Conservation (phyloP, 2,888 invertebrate genomes). For the Pammene aurita region DNA sequence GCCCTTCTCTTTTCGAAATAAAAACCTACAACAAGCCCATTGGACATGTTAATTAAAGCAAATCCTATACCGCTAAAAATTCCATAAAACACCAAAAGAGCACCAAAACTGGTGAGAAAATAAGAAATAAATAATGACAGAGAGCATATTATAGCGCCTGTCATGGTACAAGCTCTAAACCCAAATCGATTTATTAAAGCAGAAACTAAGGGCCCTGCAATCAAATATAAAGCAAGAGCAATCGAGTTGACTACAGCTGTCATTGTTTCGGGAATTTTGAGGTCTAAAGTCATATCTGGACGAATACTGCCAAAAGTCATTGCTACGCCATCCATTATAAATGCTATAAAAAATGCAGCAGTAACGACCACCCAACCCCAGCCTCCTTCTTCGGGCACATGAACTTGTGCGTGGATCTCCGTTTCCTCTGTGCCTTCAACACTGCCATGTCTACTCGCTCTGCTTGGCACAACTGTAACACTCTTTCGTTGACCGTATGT, state of each 20-base stretch:
- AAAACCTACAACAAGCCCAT: conserved; percentile 72
- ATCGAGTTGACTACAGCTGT: conserved; percentile 70
- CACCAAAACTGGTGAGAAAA: conserved; percentile 58
- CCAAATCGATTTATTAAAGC: conserved; percentile 76
- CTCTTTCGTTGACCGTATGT: conserved; percentile 54
- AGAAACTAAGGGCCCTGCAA: conserved; percentile 66
- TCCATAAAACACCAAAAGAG: conserved; percentile 67
- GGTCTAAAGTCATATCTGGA: conserved; percentile 61
- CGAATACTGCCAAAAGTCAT: conserved; percentile 72
- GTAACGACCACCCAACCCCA: conserved; percentile 77
- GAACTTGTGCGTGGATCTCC: conserved; percentile 74
- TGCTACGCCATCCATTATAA: conserved; percentile 67
- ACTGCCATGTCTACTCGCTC: conserved; percentile 57
- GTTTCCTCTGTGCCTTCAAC: conserved; percentile 70
- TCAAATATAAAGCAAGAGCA: conserved; percentile 67
- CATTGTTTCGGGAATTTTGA: conserved; percentile 57
- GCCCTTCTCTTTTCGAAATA: conserved; percentile 74
- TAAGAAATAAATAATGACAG: conserved; percentile 63
- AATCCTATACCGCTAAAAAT: conserved; percentile 66
- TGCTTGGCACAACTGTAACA: conserved; percentile 60
- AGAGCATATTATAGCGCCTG: conserved; percentile 65
- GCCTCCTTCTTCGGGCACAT: conserved; percentile 70
- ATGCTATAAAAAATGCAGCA: conserved; percentile 60
- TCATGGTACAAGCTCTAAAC: conserved; percentile 71
- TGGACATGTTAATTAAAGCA: conserved; percentile 67